Percentiles rank a stretch among this genome's conserved stretches.
Evolutionary conservation across 2,888 invertebrate species (phyloP).

Genomic region (Drosophila eohydei): DNA sequence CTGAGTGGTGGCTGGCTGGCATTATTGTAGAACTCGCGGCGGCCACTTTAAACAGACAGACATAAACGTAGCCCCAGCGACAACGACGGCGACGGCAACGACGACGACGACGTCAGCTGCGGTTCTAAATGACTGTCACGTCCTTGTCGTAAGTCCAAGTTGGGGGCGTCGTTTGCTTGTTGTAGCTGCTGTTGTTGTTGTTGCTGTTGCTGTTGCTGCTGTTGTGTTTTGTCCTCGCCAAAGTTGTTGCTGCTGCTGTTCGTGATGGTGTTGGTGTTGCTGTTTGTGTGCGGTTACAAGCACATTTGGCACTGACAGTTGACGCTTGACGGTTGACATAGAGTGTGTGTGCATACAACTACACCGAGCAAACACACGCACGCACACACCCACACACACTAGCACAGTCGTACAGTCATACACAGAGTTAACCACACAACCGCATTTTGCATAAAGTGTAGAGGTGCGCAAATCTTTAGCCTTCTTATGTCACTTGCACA

Average conservation of each 20-base stretch:
- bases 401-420: slow-evolving; percentile 18
- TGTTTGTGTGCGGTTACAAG: slow-evolving; percentile 77
- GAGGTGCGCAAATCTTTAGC: slow-evolving; percentile 63
- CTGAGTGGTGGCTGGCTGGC: slow-evolving; percentile 19
- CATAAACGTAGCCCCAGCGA: slow-evolving; percentile 39
- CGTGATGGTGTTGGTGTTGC: slow-evolving; percentile 23
- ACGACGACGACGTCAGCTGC: slow-evolving; percentile 58
- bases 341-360: slow-evolving; percentile 52
- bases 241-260: slow-evolving; percentile 27
- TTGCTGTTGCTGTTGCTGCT: slow-evolving; percentile 30
- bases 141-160: slow-evolving; percentile 78
- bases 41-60: slow-evolving; percentile 73
- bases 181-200: slow-evolving; percentile 31
- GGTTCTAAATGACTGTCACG: slow-evolving; percentile 80
- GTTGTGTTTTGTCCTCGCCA: slow-evolving; percentile 44
- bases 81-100: neutral
- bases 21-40: slow-evolving; percentile 57
- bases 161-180: slow-evolving; percentile 49
- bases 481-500: slow-evolving; percentile 65
- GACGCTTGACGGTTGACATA: slow-evolving; percentile 80
- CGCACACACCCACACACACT: slow-evolving; percentile 14
- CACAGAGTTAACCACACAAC: slow-evolving; percentile 33
- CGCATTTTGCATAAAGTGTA: slow-evolving; percentile 62
- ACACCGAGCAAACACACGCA: slow-evolving; percentile 26
- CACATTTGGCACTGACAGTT: slow-evolving; percentile 83